phyloP scores from a whole-genome alignment of 1,140 invertebrate species.

The Drosophila melanica region DNA sequence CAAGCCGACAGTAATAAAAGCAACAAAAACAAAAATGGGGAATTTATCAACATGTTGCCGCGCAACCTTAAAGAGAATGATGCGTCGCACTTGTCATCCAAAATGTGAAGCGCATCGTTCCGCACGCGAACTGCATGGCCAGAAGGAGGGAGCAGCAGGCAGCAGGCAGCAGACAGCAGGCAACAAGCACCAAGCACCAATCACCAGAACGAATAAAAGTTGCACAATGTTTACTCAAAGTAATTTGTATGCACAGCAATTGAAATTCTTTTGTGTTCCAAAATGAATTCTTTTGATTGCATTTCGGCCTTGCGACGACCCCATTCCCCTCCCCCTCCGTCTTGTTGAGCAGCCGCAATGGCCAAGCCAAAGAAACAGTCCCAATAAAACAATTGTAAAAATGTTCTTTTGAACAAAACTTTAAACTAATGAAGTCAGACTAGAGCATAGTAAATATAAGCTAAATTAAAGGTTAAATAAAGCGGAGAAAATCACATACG shows the following conservation, averaged over 20 bases:
- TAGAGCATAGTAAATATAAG: conserved; percentile 15
- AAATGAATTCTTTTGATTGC: conserved; percentile 76
- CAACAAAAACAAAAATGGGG: background rate
- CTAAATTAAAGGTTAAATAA: conserved; percentile 31
- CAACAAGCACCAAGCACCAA: conserved; percentile 13
- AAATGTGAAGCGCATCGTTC: background rate
- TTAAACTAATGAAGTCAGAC: conserved; percentile 71
- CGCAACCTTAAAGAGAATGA: conserved; percentile 6
- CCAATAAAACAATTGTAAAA: conserved; percentile 60
- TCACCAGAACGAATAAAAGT: conserved; percentile 48
- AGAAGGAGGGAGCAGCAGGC: background rate
- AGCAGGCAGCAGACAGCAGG: background rate
- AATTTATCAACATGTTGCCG: conserved; percentile 43
- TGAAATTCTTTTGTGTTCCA: conserved; percentile 71
- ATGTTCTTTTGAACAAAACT: conserved; percentile 61
- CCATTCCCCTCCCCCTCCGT: background rate
- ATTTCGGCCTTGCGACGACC: conserved; percentile 37
- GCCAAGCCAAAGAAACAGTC: conserved; percentile 28
- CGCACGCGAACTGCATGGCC: background rate
- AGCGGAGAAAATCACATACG: background rate
- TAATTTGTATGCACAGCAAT: conserved; percentile 78
- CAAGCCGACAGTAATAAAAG: conserved; percentile 3
- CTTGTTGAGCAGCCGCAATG: background rate
- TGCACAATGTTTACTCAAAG: conserved; percentile 70
- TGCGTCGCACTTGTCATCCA: background rate